Evolutionary conservation across 2,888 invertebrate genomes (phyloP).

Genomic region (Scaptomyza caliginosa): DNA sequence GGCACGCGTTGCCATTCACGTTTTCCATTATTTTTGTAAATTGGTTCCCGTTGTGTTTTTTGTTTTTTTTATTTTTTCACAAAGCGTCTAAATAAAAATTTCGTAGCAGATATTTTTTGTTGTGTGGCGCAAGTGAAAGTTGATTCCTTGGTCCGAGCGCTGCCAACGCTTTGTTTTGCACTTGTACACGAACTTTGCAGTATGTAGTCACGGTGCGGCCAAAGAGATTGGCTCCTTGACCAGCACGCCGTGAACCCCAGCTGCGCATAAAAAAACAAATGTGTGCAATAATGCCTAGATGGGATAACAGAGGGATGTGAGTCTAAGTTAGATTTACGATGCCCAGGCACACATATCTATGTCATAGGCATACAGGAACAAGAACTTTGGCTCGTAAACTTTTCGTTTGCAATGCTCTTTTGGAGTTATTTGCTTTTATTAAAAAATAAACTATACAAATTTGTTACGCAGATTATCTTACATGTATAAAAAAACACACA

Average conservation of each 20-base stretch:
- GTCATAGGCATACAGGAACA: slow-evolving; percentile 15
- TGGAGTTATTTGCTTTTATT: slow-evolving; percentile 63
- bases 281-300: slow-evolving; percentile 48
- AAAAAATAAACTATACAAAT: slow-evolving; percentile 80
- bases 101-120: slow-evolving; percentile 51
- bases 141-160: slow-evolving; percentile 10
- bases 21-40: slow-evolving; percentile 70
- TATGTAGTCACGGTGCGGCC: slow-evolving; percentile 12
- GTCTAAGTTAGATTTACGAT: slow-evolving; percentile 61
- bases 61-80: not conserved
- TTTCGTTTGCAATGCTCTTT: slow-evolving; percentile 48
- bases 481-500: slow-evolving; percentile 49
- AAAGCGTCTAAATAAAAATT: slow-evolving; percentile 20
- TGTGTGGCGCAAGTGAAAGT: slow-evolving; percentile 28
- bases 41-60: slow-evolving; percentile 47
- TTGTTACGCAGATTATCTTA: slow-evolving; percentile 74
- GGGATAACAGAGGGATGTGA: slow-evolving; percentile 24
- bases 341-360: not conserved
- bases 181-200: slow-evolving; percentile 56
- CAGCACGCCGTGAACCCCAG: not conserved
- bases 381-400: slow-evolving; percentile 67
- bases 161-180: slow-evolving; percentile 45
- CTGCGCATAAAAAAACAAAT: slow-evolving; percentile 68
- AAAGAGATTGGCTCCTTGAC: too few relatives aligned
- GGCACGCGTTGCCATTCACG: slow-evolving; percentile 13